A percentile compares a stretch with the other conserved stretches of the same genome.
Evolutionary conservation across 2,888 invertebrate genomes (phyloP).

Genomic region (Omphaloscelis lunosa): DNA sequence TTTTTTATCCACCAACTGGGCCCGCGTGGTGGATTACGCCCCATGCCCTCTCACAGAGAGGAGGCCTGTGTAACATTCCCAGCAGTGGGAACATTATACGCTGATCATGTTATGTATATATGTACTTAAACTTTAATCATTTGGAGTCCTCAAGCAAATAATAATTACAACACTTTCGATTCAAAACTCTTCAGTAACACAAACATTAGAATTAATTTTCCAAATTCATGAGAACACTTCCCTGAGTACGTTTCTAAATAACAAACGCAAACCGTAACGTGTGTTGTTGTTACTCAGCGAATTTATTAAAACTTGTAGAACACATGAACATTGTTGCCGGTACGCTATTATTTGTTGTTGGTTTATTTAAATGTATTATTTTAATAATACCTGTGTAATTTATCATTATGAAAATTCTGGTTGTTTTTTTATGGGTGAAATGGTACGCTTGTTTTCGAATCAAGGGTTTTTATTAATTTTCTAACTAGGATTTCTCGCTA

Average conservation of each 20-base stretch:
- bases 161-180: background rate
- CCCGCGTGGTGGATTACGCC: too few relatives aligned
- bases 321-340: slow-evolving; percentile 1
- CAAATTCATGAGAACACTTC: background rate
- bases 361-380: slow-evolving; percentile 3
- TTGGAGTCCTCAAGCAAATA: background rate
- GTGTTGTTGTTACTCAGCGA: slow-evolving; percentile 22
- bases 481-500: background rate
- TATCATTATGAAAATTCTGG: background rate
- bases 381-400: slow-evolving; percentile 9
- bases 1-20: too few relatives aligned
- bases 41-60: too few relatives aligned
- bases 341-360: slow-evolving; percentile 2
- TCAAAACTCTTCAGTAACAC: background rate
- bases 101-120: too few relatives aligned
- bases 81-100: too few relatives aligned
- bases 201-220: slow-evolving; percentile 8
- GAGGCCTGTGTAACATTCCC: too few relatives aligned
- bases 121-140: background rate
- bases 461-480: too few relatives aligned
- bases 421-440: background rate
- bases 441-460: background rate
- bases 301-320: slow-evolving; percentile 32
- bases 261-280: slow-evolving; percentile 18
- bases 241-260: slow-evolving; percentile 15